Evolutionary conservation across 1,140 invertebrate genomes (phyloP).

Genomic region (Apis mellifera): DNA sequence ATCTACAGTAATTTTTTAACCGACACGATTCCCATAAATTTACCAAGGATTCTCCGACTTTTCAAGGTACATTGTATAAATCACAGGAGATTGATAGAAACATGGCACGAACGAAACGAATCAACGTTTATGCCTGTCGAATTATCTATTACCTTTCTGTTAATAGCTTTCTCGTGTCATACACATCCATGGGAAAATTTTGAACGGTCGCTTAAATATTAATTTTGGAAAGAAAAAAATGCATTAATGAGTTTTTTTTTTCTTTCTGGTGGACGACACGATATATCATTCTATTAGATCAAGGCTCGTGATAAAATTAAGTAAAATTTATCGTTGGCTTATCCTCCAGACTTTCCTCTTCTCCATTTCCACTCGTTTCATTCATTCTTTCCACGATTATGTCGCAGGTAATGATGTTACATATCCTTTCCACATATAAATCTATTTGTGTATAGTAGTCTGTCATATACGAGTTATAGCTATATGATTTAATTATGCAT

Average conservation of each 20-base stretch:
- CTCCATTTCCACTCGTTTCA: neutral
- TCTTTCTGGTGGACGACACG: neutral
- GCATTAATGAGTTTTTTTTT: conserved; percentile 33
- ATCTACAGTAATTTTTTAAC: conserved; percentile 27
- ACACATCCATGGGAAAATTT: conserved; percentile 23
- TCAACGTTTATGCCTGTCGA: neutral
- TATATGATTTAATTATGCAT: conserved; percentile 30
- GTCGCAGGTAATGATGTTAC: neutral
- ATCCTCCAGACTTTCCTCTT: neutral
- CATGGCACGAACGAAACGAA: neutral
- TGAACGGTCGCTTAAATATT: neutral
- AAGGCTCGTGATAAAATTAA: neutral
- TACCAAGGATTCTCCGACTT: conserved; percentile 1
- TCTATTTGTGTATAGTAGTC: neutral
- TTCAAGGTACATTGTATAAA: conserved; percentile 20
- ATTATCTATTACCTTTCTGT: conserved; percentile 27
- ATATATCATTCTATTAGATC: conserved; percentile 17
- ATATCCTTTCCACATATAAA: neutral
- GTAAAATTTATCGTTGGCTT: neutral
- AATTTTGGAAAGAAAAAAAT: neutral
- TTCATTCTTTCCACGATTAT: neutral
- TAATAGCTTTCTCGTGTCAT: conserved; percentile 60
- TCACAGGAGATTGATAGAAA: neutral
- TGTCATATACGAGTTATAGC: neutral
- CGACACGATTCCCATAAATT: neutral